These are phyloP conservation scores for Hanleya hanleyi DNA, from an alignment of 2,888 invertebrate species.

Conservation along the genomic window DNA sequence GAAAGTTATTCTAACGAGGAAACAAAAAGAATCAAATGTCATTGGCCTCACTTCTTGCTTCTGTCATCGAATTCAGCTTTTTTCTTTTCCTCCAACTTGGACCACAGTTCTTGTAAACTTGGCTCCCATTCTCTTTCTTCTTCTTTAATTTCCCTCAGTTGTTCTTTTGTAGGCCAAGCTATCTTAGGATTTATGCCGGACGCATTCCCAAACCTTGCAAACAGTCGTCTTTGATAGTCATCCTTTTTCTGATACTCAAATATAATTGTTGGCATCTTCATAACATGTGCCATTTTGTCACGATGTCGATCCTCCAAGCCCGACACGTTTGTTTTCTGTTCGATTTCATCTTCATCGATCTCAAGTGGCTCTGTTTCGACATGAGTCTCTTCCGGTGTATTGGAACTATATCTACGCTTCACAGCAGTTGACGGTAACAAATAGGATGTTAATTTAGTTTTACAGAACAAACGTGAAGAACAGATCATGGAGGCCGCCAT, in stretches of 20 bases:
- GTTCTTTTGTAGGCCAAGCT: slow-evolving; percentile 84
- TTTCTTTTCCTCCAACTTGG: slow-evolving; percentile 73
- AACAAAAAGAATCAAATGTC: too few relatives aligned
- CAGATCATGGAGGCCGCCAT: too few relatives aligned
- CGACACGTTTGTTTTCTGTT: slow-evolving; percentile 22
- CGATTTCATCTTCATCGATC: slow-evolving; percentile 12
- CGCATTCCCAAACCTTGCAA: slow-evolving; percentile 80
- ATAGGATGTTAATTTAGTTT: too few relatives aligned
- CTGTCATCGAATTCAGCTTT: too few relatives aligned
- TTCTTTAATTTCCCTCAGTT: slow-evolving; percentile 79
- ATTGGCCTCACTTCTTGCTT: too few relatives aligned
- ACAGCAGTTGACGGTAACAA: too few relatives aligned
- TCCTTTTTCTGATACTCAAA: neutral
- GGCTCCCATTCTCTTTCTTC: slow-evolving; percentile 83
- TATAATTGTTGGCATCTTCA: slow-evolving; percentile 11
- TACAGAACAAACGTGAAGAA: too few relatives aligned
- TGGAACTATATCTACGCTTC: too few relatives aligned
- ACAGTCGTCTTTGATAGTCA: slow-evolving; percentile 40
- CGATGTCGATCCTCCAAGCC: slow-evolving; percentile 12
- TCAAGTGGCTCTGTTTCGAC: neutral
- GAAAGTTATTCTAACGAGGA: too few relatives aligned
- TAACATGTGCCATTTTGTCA: neutral
- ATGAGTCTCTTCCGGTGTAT: neutral
- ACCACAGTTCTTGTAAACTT: slow-evolving; percentile 81
- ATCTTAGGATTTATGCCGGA: slow-evolving; percentile 84